Base-by-base conservation (phyloP, 2,888 invertebrate species). In the Bombylius major region DNA sequence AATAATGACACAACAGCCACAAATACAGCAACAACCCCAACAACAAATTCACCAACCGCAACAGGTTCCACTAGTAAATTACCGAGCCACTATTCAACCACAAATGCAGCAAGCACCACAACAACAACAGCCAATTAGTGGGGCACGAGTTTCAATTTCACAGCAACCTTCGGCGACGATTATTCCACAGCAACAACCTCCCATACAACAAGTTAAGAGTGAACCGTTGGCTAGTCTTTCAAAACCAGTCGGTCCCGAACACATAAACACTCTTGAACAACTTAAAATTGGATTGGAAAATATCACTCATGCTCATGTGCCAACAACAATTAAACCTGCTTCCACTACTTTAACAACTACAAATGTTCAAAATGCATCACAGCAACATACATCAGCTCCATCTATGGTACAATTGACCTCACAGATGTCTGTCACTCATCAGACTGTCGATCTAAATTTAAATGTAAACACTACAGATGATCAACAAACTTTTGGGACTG, bases 261-360 rank as follows among this genome's bases (percentile, higher is more conserved):
- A 73, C 60, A 78, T 78, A 50, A 78, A 78, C 58, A 79, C 79
- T 0, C 65, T 80, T 46, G 79, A 79, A 59, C 79, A 79, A 61
- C 65, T 80, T 5, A 79, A 80, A 66, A 80, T 79, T 56, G 79
- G 78, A 56, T 66, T 80, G 45, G 79, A 80, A 60, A 79, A 79
- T 60, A 74, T 80, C 55, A 79, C 79, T 36, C 78, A 79, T 59
- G 78, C 77, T 5, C 77, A 78, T 65, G 77, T 74, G 5, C 57
- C 61, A 5, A 64, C 62, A 5, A 50, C 51, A 12, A 39, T 61
- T 51, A 55, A 61, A 56, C 46, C 53, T 50, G 11, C 60, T 59
- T 36, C 42, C 32, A 46, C 58, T 55, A 46, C 56, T 12, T 8
- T 8, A 7, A 31, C 9, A n/a, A 7, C 23, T 5, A 23, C 11